Base-by-base conservation (phyloP, 2,888 invertebrate genomes). In the Chalcis sispes region DNA sequence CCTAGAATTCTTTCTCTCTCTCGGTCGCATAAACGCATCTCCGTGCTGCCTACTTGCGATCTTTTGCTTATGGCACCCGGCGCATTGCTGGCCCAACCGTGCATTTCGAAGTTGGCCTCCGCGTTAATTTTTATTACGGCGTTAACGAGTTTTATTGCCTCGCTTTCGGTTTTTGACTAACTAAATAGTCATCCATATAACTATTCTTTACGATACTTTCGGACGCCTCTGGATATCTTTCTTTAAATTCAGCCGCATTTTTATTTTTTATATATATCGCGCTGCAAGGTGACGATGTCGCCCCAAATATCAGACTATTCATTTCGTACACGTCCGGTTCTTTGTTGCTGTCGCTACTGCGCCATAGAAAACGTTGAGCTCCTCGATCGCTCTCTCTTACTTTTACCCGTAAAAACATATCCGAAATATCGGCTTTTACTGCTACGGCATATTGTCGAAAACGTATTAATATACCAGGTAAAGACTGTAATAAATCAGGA, bases 261-360 rank as follows among this genome's bases (percentile, higher is more conserved):
- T 3, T 8, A 23, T 61, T 25, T 8, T 42, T 61, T 15, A 61
- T 27, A 15, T 42, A 42, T 2, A 61, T 25, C 20, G 40, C 61
- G 42, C 42, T 61, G 13, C 36, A 61, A 20, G 61, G 61, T 0
- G 61, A 61, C n/a, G 61, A 40, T 15, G 40, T 61, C 15, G 61
- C 40, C 0, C 61, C 61, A 7, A 61, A 61, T n/a, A 61, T 40
- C 15, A 61, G 7, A 23, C 40, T 8, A 10, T 7, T 5, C 61
- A 61, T 61, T 25, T 61, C 61, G 13, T 42, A 61, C 1, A 61
- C 15, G 1, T 40, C 23, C 1, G 61, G 61, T 15, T 40, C 15
- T 3, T 40, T 25, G 4, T 61, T 2, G 23, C 61, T 61, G 3
- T 61, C 13, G 1, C 0, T 1, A 1, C 61, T 42, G 0, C 61